Conservation (phyloP, 2,888 invertebrate genomes). For the Strigamia maritima region DNA sequence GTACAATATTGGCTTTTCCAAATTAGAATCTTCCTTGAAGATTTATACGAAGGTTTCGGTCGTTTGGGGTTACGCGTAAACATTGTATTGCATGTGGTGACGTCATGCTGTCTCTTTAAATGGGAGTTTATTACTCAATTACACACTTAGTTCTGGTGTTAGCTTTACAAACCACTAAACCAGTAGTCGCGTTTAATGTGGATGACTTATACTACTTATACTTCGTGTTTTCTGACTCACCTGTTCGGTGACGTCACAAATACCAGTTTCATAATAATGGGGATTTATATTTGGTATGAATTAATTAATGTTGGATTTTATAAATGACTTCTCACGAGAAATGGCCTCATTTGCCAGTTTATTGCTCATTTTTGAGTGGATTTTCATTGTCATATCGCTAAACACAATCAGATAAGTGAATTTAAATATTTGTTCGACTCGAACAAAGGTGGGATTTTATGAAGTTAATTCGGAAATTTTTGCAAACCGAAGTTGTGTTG, state of each 20-base stretch:
- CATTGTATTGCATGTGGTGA: background rate
- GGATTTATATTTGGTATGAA: background rate
- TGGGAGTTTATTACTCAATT: slow-evolving; percentile 5
- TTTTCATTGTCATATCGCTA: background rate
- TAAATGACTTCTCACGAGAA: background rate
- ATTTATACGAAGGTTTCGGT: too few species aligned
- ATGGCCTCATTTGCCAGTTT: background rate
- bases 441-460: background rate
- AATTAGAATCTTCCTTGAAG: too few species aligned
- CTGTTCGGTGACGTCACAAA: background rate
- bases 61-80: too few species aligned
- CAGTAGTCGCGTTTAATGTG: background rate
- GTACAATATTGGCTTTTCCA: too few species aligned
- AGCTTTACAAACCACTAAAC: background rate
- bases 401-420: slow-evolving; percentile 10
- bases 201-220: background rate
- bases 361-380: slow-evolving; percentile 5
- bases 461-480: background rate
- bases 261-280: background rate
- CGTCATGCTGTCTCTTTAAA: background rate
- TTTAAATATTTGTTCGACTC: slow-evolving; percentile 8
- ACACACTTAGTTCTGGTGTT: background rate
- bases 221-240: background rate
- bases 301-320: background rate
- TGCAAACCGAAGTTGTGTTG: background rate